Base-by-base conservation (phyloP, 2,113 vertebrate species). In the Hippocampus barbouri region DNA sequence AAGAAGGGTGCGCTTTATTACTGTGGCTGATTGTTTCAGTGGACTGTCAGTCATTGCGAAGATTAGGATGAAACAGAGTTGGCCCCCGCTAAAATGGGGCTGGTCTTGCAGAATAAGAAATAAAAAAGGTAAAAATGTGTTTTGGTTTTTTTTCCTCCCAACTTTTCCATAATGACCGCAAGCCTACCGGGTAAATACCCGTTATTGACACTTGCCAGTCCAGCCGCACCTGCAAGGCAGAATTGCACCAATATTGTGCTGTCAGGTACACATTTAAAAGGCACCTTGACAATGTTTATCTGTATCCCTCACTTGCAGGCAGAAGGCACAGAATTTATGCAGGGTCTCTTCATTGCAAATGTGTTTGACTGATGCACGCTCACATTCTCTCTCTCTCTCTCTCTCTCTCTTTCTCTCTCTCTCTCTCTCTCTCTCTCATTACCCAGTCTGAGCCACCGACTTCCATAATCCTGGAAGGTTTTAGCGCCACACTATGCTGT, bases 381-480 rank as follows among this genome's bases (percentile, higher is more conserved):
- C 73, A 71, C 69, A 70, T 14, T 45, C 43, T 38, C 34, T 7
- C 34, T 34, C 30, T 34, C 27, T 27, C 25, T 25, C 25, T 25
- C 25, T 25, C 27, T 27, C 27, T 43, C 41, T 30, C 30, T 30
- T 3, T 30, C 30, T 30, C 30, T 30, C 66, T 66, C 63, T 85
- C 73, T 81, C 77, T 71, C 67, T 83, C 73, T 80, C 75, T 71
- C 83, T 85, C 87, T 87, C 93, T 94, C 89, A 93, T 95, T 94
- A 93, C 88, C 87, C 89, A 92, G 90, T 92, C 89, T 91, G 84
- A 92, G 90, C 91, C 87, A 89, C 89, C 75, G 88, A 80, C 91
- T 89, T 92, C 90, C 85, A 88, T 93, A 92, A 91, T 93, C 91
- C 88, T 93, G 87, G 90, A 94, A 92, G 91, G 89, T 91, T 92